Percentiles rank a stretch among this genome's conserved stretches.
These are phyloP conservation scores for Drosophila guanche DNA, from an alignment of 1,140 invertebrate genomes.

Conservation along the genomic window DNA sequence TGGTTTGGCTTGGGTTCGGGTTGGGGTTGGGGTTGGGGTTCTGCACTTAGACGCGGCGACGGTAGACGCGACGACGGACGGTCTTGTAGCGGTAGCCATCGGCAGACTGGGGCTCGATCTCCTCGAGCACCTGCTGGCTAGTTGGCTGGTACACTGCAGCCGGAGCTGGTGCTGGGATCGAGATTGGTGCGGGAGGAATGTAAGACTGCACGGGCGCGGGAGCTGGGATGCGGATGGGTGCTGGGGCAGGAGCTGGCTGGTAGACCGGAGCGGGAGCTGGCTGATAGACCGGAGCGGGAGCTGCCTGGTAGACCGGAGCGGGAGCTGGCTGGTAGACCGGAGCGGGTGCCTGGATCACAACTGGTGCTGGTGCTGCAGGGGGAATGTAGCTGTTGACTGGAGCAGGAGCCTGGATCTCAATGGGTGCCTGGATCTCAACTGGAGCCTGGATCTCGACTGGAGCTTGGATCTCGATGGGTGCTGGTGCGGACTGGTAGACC, in stretches of 20 bases:
- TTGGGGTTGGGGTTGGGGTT: too few relatives aligned
- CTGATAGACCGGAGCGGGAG: conserved; percentile 40
- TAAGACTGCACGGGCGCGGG: conserved; percentile 2
- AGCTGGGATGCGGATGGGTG: conserved; percentile 8
- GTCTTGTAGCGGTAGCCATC: conserved; percentile 77
- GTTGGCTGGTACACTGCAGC: conserved; percentile 46
- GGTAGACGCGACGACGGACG: conserved; percentile 73
- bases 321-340: conserved; percentile 14
- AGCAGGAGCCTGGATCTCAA: conserved; percentile 14
- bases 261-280: conserved; percentile 11
- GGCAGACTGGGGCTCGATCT: conserved; percentile 65
- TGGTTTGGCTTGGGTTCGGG: conserved; percentile 17
- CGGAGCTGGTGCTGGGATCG: conserved; percentile 26
- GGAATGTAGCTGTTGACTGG: conserved; percentile 36
- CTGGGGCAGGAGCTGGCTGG: conserved; percentile 24
- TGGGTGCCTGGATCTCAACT: not conserved
- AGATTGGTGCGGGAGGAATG: conserved; percentile 11
- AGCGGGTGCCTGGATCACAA: conserved; percentile 21
- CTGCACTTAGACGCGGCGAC: conserved; percentile 53
- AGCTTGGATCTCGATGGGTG: conserved; percentile 15
- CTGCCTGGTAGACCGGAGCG: conserved; percentile 27
- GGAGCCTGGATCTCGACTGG: conserved; percentile 3
- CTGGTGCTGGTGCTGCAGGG: conserved; percentile 41
- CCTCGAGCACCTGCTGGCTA: conserved; percentile 51
- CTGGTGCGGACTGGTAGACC: conserved; percentile 3